Evolutionary conservation across 2,113 vertebrate genomes (phyloP).

Genomic region (Nettapus auritus): DNA sequence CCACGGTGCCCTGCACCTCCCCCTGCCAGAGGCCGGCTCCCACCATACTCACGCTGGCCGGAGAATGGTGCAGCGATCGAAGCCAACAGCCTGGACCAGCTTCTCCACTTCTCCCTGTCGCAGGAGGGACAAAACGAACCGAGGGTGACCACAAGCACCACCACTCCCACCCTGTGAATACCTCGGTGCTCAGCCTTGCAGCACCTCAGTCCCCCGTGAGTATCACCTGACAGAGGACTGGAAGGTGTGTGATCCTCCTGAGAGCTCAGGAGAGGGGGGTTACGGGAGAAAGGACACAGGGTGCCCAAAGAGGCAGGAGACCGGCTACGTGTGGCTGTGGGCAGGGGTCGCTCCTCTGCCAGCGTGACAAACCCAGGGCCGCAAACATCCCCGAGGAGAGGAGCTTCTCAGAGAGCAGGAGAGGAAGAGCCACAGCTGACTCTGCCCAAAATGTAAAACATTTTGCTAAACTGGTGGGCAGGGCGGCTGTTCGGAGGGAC

Average conservation of each 20-base stretch:
- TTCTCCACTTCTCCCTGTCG: slow-evolving; percentile 92
- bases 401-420: neutral
- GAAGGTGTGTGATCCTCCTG: neutral
- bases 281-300: neutral
- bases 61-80: slow-evolving; percentile 87
- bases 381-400: neutral
- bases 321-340: no score
- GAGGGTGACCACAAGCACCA: neutral
- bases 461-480: neutral
- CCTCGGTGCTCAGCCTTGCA: no score
- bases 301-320: neutral
- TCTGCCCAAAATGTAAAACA: neutral
- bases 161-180: fast-evolving
- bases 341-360: neutral
- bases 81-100: slow-evolving; percentile 84
- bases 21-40: neutral
- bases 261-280: no score
- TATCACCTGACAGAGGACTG: neutral
- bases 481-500: neutral
- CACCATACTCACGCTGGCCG: slow-evolving; percentile 87
- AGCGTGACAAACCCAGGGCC: no score
- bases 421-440: neutral
- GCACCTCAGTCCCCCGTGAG: neutral
- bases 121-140: neutral
- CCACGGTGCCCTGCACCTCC: neutral